These are phyloP conservation scores for Lutraria lutraria DNA, from an alignment of 2,888 invertebrate genomes.

Conservation along the genomic window DNA sequence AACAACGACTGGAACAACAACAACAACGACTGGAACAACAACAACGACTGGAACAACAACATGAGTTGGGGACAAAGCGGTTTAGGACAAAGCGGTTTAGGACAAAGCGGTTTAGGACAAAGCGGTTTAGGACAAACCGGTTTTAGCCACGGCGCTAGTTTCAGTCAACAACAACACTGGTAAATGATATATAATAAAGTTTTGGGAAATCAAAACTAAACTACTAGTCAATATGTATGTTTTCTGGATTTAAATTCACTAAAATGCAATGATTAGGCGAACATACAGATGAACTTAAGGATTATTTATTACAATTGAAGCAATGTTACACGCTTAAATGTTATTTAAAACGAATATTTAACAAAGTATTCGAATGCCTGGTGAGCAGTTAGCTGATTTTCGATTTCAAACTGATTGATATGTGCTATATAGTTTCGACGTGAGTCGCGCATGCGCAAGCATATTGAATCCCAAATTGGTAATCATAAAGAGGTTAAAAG, in stretches of 20 bases:
- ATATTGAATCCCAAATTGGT: background rate
- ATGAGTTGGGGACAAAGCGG: conserved; percentile 27
- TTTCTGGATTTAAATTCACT: background rate
- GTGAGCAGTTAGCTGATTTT: too few species aligned
- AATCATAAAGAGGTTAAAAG: background rate
- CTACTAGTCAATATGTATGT: background rate
- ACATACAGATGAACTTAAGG: background rate
- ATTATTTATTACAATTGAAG: background rate
- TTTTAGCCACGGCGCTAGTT: background rate
- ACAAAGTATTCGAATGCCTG: background rate
- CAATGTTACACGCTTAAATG: background rate
- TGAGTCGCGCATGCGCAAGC: background rate
- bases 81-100: conserved; percentile 10
- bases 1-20: conserved; percentile 35
- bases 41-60: conserved; percentile 27
- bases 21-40: conserved; percentile 28
- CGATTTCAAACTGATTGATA: too few species aligned
- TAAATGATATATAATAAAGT: background rate
- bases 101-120: background rate
- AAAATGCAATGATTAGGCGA: background rate
- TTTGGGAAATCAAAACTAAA: background rate
- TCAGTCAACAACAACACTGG: background rate
- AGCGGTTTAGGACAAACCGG: background rate
- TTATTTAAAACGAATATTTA: background rate
- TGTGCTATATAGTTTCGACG: background rate